Base-by-base conservation (phyloP, 2,797 vertebrate species). In the Lagodon rhomboides region DNA sequence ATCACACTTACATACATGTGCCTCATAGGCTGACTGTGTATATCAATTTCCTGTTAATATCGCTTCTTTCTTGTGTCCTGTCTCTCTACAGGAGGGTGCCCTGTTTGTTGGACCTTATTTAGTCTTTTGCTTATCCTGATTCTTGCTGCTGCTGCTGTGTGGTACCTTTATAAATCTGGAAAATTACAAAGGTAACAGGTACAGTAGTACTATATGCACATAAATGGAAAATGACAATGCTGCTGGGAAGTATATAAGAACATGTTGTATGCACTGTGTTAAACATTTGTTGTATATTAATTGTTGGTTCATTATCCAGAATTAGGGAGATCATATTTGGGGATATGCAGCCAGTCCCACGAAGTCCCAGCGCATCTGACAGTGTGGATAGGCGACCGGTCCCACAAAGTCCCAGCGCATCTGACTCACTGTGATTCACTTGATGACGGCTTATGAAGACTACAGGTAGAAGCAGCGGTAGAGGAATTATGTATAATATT, bases 381-480 rank as follows among this genome's bases (percentile, higher is more conserved):
- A 34, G 30, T 34, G 5, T 5, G 30, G 30, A 6, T 34, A 6
- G 30, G 30, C 30, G 5, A 6, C 5, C 5, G 6, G 30, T 6
- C 30, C 30, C 5, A 6, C 30, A 6, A 34, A 34, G 5, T 34
- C 30, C 1, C 30, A 7, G 5, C 43, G 11, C 41, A 2, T 41
- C 0, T n/a, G 27, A 27, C 27, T n/a, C n/a, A n/a, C n/a, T n/a
- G n/a, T 34, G 34, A 34, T 9, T 34, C 34, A 2, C 11, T 1
- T 34, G 30, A 34, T 3, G 30, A 9, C 1, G 8, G 34, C 8
- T 34, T 34, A 34, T 34, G 34, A 34, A 34, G 34, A 1, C 3
- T 1, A 1, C 1, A 10, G 1, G 0, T 0, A 11, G 5, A 67
- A 47, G 0, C 20, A 27, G 3, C 0, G 34, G 34, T 34, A 34